Conservation (phyloP, 2,113 vertebrate species). For the Psilopogon haemacephalus region DNA sequence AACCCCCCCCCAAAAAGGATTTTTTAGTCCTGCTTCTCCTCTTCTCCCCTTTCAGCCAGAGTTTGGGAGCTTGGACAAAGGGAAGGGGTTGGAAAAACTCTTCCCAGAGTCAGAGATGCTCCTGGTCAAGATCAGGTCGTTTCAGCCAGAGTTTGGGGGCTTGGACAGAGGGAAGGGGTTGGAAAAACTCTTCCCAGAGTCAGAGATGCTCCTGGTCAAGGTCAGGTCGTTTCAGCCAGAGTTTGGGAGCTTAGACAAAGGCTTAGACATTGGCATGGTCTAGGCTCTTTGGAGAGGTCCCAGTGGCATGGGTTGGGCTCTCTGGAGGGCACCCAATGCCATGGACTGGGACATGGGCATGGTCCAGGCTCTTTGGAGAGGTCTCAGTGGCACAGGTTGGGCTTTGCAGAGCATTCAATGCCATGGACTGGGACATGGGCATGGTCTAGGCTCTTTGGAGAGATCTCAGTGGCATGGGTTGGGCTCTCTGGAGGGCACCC, state of each 20-base stretch:
- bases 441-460: too few relatives aligned
- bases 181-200: not conserved
- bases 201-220: not conserved
- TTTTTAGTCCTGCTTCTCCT: not conserved
- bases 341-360: not conserved
- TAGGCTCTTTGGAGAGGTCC: too few relatives aligned
- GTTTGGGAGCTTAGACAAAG: not conserved
- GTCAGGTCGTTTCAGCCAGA: not conserved
- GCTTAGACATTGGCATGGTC: too few relatives aligned
- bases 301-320: not conserved
- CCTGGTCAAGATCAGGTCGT: not conserved
- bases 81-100: not conserved
- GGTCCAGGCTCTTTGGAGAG: too few relatives aligned
- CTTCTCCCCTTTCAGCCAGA: not conserved
- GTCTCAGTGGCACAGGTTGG: not conserved
- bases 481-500: too few relatives aligned
- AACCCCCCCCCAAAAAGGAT: not conserved
- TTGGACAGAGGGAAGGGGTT: not conserved
- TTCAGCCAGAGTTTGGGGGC: not conserved
- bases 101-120: not conserved
- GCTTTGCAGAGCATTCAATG: too few relatives aligned
- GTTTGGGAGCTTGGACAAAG: not conserved
- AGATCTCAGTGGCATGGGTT: too few relatives aligned
- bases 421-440: too few relatives aligned
- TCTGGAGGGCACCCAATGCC: rapidly evolving